phyloP scores from a whole-genome alignment of 2,113 vertebrate genomes.

The Epinephelus cyanopodus region DNA sequence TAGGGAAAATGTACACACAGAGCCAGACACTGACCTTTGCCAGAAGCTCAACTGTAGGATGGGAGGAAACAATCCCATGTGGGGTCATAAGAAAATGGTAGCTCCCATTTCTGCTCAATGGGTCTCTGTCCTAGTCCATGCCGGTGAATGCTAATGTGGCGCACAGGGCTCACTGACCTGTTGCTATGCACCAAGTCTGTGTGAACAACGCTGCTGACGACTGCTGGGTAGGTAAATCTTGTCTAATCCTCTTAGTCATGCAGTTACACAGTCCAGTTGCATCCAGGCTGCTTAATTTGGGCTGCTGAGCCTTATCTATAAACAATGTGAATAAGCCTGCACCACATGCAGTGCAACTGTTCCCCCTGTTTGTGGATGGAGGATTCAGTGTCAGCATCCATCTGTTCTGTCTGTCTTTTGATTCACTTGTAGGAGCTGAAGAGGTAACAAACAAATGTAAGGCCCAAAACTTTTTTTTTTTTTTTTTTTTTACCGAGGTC shows the following conservation, averaged over 20 bases:
- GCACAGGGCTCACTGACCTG: slow-evolving; percentile 56
- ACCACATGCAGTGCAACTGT: slow-evolving; percentile 13
- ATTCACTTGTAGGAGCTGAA: not conserved
- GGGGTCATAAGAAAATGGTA: slow-evolving; percentile 29
- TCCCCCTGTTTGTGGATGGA: slow-evolving; percentile 2
- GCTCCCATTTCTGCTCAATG: slow-evolving; percentile 36
- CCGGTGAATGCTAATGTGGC: slow-evolving; percentile 35
- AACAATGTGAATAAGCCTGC: slow-evolving; percentile 38
- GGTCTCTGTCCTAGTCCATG: slow-evolving; percentile 33
- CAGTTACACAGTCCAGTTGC: slow-evolving; percentile 60
- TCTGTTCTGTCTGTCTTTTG: slow-evolving; percentile 10
- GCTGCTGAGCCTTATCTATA: slow-evolving; percentile 58
- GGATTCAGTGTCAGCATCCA: slow-evolving; percentile 19
- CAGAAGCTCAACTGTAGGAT: slow-evolving; percentile 23
- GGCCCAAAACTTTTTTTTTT: not conserved
- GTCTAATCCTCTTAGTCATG: slow-evolving; percentile 82
- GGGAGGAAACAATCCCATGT: slow-evolving; percentile 27
- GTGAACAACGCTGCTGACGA: slow-evolving; percentile 57
- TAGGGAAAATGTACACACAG: not conserved
- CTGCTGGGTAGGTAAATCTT: slow-evolving; percentile 75
- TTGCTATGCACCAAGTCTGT: slow-evolving; percentile 57
- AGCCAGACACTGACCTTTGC: slow-evolving; percentile 63
- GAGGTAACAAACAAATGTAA: not conserved
- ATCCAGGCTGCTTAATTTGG: slow-evolving; percentile 73
- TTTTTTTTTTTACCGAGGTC: not conserved